These are phyloP conservation scores for Periophthalmodon schlosseri DNA, from an alignment of 2,113 vertebrate species.

Conservation along the genomic window DNA sequence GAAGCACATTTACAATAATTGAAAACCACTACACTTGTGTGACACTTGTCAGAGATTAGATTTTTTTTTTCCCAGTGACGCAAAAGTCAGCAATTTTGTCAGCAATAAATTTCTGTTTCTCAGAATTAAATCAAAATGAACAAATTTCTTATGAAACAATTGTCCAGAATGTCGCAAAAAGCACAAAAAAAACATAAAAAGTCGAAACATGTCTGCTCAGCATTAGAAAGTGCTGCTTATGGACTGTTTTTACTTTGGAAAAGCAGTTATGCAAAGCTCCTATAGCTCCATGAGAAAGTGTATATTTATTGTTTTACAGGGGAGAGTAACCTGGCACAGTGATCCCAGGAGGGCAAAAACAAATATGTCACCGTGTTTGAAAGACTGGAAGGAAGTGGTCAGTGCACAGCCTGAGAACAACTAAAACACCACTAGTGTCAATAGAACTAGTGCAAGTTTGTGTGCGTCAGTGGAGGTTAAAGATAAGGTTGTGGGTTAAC, in stretches of 20 bases:
- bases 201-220: no score
- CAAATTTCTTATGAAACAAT: no score
- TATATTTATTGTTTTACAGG: constrained; percentile 60
- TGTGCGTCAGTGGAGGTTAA: neutral
- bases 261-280: neutral
- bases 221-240: neutral
- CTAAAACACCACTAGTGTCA: neutral
- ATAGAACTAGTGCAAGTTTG: neutral
- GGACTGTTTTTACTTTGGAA: neutral
- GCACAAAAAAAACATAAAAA: neutral
- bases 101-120: neutral
- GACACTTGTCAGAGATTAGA: no score
- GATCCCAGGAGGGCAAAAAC: constrained; percentile 29
- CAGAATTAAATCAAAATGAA: neutral
- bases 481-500: neutral
- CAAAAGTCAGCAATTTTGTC: no score
- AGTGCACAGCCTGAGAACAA: constrained; percentile 7
- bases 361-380: constrained; percentile 13
- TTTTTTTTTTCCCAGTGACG: no score
- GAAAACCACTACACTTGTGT: no score
- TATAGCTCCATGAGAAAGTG: constrained; percentile 13
- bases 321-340: neutral
- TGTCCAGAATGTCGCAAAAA: no score
- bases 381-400: constrained; percentile 52
- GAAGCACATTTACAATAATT: neutral